Evolutionary conservation across 2,797 vertebrate genomes (phyloP), one percentile per base, ranked within the genome.

Genomic region (Lacerta bilineata): DNA sequence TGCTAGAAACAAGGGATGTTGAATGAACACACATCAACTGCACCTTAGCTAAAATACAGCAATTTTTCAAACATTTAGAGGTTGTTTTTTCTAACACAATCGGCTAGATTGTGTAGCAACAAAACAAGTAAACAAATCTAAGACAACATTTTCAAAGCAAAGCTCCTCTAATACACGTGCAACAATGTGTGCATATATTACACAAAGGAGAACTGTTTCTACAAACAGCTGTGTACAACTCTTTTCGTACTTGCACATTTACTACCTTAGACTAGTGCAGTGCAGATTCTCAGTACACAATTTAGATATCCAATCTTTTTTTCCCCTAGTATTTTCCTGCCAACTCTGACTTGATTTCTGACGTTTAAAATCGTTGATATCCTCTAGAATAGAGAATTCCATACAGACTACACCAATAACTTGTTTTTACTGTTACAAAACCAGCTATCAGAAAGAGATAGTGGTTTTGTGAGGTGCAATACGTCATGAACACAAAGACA

Each of bases 401-500:
- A 55, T 77, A 90, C 55, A 80, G 1, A n/a, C 33, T 17, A 88
- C 11, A 87, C 74, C 69, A 88, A 20, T 2, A 0, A 46, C 59
- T 94, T 94, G 90, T 91, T 89, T 87, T 84, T 93, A 13, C 82
- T 80, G 85, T 86, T 84, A 82, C 74, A 88, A 90, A 94, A 92
- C 80, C 90, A 91, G 83, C 88, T 92, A 92, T 0, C 0, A 91
- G 87, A 93, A 93, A 93, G 84, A 93, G 88, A 91, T 0, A 0
- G 78, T 91, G 89, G 43, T 92, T 95, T 85, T 93, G 93, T 87
- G 85, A 93, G 81, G 72, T 50, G 95, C 83, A 93, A 91, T 78
- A 91, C 88, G 82, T 92, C 95, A 50, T 91, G 86, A 94, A 94
- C 91, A 94, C 89, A 93, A 91, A 85, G 93, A 92, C 90, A 93